phyloP scores from a whole-genome alignment of 2,113 vertebrate genomes.

The Astatotilapia flaviijosephi region DNA sequence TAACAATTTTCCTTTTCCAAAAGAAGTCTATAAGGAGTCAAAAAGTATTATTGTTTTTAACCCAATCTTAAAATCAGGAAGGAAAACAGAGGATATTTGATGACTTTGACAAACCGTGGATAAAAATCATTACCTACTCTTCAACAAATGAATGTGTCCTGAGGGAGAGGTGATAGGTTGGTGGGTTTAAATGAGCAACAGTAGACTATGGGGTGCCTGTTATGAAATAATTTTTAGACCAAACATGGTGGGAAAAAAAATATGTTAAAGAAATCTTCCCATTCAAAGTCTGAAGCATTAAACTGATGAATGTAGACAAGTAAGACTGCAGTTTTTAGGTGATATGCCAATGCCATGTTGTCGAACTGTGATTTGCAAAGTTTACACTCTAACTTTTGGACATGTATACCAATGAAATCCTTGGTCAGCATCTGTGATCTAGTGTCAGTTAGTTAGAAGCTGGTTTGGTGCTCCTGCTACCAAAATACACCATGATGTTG shows the following conservation, averaged over 20 bases:
- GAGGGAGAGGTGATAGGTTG: neutral
- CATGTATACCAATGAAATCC: neutral
- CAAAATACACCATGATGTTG: neutral
- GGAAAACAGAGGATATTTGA: neutral
- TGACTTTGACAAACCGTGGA: neutral
- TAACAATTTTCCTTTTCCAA: neutral
- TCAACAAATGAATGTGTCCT: neutral
- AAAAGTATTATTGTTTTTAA: neutral
- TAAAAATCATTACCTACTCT: neutral
- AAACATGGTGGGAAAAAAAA: neutral
- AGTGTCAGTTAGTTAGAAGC: neutral
- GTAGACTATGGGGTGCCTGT: too few species aligned
- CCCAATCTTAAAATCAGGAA: neutral
- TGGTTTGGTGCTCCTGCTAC: neutral
- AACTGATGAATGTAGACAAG: neutral
- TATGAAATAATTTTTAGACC: neutral
- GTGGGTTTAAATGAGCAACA: neutral
- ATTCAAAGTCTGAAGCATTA: neutral
- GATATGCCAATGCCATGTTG: neutral
- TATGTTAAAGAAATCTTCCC: neutral
- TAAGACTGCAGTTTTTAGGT: neutral
- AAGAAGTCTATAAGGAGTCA: neutral
- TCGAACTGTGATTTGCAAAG: neutral
- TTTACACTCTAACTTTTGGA: neutral
- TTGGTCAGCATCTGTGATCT: neutral